phyloP scores from a whole-genome alignment of 2,888 invertebrate genomes.

The Noctua janthina region DNA sequence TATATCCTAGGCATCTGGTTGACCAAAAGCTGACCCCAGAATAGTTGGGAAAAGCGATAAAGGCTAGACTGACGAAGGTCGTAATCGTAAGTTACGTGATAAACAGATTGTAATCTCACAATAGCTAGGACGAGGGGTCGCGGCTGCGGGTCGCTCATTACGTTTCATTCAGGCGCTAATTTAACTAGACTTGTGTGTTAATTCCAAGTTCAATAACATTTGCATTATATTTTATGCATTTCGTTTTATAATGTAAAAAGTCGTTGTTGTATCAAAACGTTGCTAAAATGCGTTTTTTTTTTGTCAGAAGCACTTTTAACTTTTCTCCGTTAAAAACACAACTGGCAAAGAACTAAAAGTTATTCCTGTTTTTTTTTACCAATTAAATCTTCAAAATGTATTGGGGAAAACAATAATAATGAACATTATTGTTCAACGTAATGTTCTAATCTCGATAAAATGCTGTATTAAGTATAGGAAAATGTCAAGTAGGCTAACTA shows the following conservation, averaged over 20 bases:
- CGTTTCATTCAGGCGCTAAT: conserved; percentile 30
- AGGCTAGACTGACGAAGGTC: conserved; percentile 16
- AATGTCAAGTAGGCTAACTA: conserved; percentile 26
- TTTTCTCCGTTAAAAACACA: not conserved
- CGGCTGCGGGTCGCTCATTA: conserved; percentile 45
- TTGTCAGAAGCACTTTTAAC: not conserved
- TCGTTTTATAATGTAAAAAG: not conserved
- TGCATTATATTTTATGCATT: not conserved
- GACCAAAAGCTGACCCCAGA: not conserved
- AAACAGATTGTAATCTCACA: conserved; percentile 72
- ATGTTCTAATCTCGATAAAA: conserved; percentile 12
- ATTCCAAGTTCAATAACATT: conserved; percentile 50
- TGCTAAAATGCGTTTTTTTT: not conserved
- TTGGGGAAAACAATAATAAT: conserved; percentile 8
- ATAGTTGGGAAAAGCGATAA: conserved; percentile 7
- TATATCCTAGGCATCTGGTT: not conserved
- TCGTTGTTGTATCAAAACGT: not conserved
- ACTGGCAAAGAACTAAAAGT: not conserved
- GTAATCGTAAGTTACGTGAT: conserved; percentile 63
- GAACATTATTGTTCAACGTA: not conserved
- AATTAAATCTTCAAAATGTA: not conserved
- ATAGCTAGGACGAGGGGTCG: conserved; percentile 59
- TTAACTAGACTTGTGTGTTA: conserved; percentile 23
- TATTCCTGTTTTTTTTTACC: no score
- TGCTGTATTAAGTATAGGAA: not conserved